Evolutionary conservation across 2,888 invertebrate genomes (phyloP).

Genomic region (Hyalella azteca): DNA sequence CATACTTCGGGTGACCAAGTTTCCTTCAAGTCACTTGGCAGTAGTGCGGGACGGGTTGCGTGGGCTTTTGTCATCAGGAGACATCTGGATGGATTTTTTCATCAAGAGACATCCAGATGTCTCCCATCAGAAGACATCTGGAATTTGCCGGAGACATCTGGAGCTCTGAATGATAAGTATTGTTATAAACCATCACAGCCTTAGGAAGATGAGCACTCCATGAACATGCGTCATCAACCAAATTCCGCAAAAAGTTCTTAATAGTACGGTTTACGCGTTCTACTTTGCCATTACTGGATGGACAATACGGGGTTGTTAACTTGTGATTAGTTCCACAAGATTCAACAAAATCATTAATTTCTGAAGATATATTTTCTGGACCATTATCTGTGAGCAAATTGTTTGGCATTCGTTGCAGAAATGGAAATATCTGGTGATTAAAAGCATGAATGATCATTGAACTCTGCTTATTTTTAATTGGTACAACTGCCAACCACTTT

Average conservation of each 20-base stretch:
- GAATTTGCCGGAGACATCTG: conserved; percentile 10
- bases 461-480: neutral
- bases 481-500: neutral
- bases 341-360: neutral
- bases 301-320: conserved; percentile 8
- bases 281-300: conserved; percentile 15
- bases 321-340: neutral
- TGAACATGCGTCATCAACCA: neutral
- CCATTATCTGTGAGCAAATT: neutral
- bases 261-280: conserved; percentile 20
- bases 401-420: neutral
- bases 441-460: neutral
- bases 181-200: neutral
- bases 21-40: neutral
- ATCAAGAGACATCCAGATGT: too few species aligned
- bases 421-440: neutral
- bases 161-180: neutral
- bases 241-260: neutral
- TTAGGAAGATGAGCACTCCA: neutral
- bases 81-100: too few species aligned
- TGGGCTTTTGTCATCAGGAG: neutral
- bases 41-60: neutral
- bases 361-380: neutral
- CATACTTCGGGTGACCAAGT: neutral
- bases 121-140: too few species aligned